Evolutionary conservation across 2,888 invertebrate genomes (phyloP).

Genomic region (Odontomyia ornata): DNA sequence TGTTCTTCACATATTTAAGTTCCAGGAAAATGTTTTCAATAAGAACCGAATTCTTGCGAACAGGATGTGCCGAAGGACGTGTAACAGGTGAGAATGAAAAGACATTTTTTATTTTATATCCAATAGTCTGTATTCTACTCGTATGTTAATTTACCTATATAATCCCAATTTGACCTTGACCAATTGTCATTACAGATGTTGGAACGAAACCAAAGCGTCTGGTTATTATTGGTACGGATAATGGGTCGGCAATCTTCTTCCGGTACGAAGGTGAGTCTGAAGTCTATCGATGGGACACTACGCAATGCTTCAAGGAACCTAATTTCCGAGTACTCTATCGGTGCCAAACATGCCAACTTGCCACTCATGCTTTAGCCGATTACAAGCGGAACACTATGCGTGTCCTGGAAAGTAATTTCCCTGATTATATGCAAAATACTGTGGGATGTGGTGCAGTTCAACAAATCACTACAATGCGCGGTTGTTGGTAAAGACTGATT

Average conservation of each 20-base stretch:
- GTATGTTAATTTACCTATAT: neutral
- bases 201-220: constrained; percentile 69
- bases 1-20: constrained; percentile 73
- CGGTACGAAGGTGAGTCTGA: constrained; percentile 69
- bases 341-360: constrained; percentile 66
- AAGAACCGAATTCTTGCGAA: constrained; percentile 70
- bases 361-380: constrained; percentile 70
- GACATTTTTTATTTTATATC: neutral
- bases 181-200: constrained; percentile 60
- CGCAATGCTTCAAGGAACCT: constrained; percentile 61
- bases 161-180: neutral
- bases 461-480: constrained; percentile 62
- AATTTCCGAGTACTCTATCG: constrained; percentile 68
- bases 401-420: constrained; percentile 72
- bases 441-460: constrained; percentile 72
- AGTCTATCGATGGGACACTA: constrained; percentile 70
- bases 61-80: constrained; percentile 68
- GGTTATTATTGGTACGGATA: constrained; percentile 72
- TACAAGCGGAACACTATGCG: constrained; percentile 68
- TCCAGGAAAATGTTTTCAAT: constrained; percentile 72
- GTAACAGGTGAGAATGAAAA: constrained; percentile 58
- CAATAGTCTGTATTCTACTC: neutral
- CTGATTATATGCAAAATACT: constrained; percentile 70
- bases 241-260: constrained; percentile 70
- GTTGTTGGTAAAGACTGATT: constrained; percentile 49